Conservation (phyloP, 2,113 vertebrate species). For the Anseranas semipalmata region DNA sequence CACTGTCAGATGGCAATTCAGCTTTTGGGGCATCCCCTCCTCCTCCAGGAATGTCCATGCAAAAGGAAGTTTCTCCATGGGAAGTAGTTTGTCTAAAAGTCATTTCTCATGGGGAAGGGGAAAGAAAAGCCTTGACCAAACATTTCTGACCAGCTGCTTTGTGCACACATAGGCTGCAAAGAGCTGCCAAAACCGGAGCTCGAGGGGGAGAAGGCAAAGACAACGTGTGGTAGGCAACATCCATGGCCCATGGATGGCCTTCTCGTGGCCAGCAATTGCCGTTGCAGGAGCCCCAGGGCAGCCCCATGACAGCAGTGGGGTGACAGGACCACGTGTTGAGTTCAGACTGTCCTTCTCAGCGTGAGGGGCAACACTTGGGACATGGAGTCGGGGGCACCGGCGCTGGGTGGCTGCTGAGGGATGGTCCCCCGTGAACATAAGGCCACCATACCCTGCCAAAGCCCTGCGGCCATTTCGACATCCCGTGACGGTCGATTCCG, state of each 20-base stretch:
- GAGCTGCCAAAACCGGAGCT: not conserved
- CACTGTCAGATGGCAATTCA: not conserved
- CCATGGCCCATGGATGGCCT: not conserved
- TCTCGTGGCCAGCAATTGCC: fast-evolving
- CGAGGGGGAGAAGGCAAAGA: not conserved
- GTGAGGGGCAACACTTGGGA: too few relatives aligned
- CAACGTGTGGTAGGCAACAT: not conserved
- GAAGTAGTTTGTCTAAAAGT: not conserved
- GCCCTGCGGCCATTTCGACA: too few relatives aligned
- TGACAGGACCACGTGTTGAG: too few relatives aligned
- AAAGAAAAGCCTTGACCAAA: not conserved
- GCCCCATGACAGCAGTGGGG: too few relatives aligned
- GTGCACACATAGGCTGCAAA: not conserved
- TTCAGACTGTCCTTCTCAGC: too few relatives aligned
- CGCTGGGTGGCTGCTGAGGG: too few relatives aligned
- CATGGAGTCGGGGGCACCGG: too few relatives aligned
- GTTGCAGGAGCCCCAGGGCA: not conserved
- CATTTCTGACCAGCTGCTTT: not conserved
- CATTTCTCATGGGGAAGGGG: not conserved
- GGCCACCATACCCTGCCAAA: not conserved
- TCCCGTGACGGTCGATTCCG: fast-evolving
- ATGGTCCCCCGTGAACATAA: not conserved
- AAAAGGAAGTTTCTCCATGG: slow-evolving; percentile 3
- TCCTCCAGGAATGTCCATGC: not conserved
- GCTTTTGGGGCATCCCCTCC: not conserved